A percentile compares a stretch with the other conserved stretches of the same genome.
These are phyloP conservation scores for Platerodrilus igneus DNA, from an alignment of 2,888 invertebrate genomes.

Conservation along the genomic window DNA sequence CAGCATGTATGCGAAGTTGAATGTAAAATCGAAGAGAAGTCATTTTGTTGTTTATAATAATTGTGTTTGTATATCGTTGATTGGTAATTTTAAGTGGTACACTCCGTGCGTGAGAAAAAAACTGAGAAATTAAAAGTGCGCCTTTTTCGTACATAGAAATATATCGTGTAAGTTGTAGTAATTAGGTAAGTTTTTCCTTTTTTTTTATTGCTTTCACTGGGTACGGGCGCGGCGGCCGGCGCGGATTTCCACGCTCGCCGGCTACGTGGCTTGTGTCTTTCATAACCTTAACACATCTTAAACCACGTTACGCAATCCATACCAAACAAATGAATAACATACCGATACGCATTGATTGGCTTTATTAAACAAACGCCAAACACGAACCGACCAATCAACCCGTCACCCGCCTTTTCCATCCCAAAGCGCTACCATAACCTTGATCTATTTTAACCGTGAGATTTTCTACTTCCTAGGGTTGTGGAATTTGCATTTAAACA, in stretches of 20 bases:
- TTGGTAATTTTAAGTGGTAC: slow-evolving; percentile 44
- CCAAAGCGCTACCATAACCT: too few species aligned
- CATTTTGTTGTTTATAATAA: slow-evolving; percentile 43
- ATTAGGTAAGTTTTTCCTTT: slow-evolving; percentile 37
- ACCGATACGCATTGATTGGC: too few species aligned
- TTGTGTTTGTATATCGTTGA: slow-evolving; percentile 39
- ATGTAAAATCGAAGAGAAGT: slow-evolving; percentile 45
- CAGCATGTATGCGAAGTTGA: slow-evolving; percentile 49
- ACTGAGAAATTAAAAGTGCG: slow-evolving; percentile 41
- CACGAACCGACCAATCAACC: too few species aligned
- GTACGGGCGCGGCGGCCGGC: slow-evolving; percentile 29
- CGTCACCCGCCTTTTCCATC: too few species aligned
- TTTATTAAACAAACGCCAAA: too few species aligned
- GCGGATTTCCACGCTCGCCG: slow-evolving; percentile 31
- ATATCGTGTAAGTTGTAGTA: slow-evolving; percentile 36
- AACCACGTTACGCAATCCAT: slow-evolving; percentile 16
- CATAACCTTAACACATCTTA: too few species aligned
- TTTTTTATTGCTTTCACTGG: slow-evolving; percentile 21
- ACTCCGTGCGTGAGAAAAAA: slow-evolving; percentile 49
- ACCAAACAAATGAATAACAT: too few species aligned
- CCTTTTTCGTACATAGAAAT: slow-evolving; percentile 36
- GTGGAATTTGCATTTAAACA: too few species aligned
- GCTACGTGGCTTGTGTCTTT: slow-evolving; percentile 30
- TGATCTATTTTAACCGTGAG: too few species aligned
- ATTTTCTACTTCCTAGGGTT: too few species aligned